Percentiles rank a stretch among this genome's conserved stretches.
Evolutionary conservation across 2,113 vertebrate genomes (phyloP).

Genomic region (Mugil cephalus): DNA sequence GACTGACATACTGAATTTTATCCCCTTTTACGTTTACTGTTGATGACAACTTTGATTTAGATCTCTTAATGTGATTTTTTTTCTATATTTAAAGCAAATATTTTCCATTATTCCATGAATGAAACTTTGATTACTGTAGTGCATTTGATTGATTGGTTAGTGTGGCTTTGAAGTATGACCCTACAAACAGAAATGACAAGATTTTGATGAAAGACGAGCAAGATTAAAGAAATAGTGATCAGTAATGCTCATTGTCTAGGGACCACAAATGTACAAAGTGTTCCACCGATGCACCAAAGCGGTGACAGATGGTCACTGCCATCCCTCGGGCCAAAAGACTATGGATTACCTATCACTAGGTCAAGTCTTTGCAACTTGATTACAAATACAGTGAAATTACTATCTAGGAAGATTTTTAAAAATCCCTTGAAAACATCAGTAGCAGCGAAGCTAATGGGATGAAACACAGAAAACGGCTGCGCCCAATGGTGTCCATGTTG

Average conservation of each 20-base stretch:
- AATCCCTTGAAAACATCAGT: background rate
- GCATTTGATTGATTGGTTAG: no score
- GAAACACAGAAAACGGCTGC: background rate
- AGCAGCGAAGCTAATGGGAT: background rate
- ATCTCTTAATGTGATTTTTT: no score
- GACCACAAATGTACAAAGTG: no score
- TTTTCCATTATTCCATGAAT: no score
- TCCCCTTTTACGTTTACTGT: background rate
- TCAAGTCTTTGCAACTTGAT: constrained; percentile 1
- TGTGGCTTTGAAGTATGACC: no score
- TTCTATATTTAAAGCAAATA: no score
- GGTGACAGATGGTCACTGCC: background rate
- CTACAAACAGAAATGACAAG: background rate
- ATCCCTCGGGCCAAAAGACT: background rate
- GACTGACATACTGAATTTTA: constrained; percentile 18
- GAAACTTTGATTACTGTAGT: no score
- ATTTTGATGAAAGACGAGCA: background rate
- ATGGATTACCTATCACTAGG: constrained; percentile 20
- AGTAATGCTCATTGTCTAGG: no score
- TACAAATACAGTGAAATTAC: background rate
- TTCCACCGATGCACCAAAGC: background rate
- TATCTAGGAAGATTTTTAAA: background rate
- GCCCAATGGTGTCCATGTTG: no score
- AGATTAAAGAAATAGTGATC: no score
- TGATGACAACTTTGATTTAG: no score